Evolutionary conservation across 2,113 vertebrate species (phyloP), one percentile per base, ranked within the genome.

Genomic region (Cyanoramphus novaezelandiae): DNA sequence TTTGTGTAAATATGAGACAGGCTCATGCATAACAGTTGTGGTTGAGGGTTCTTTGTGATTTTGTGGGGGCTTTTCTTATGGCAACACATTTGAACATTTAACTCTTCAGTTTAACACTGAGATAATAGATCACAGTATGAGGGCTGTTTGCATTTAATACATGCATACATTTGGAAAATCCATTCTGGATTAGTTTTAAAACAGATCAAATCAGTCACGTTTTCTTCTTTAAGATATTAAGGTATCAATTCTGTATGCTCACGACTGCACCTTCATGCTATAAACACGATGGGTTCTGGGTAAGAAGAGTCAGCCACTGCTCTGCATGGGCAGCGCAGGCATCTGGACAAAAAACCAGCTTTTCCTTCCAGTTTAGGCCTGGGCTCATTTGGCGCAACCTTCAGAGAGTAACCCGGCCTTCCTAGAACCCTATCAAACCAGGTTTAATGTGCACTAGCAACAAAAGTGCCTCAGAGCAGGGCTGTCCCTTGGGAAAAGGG

Each of bases 181-280:
- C 11, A 7, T 35, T 46, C 65, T 33, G 31, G 24, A 17, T 93
- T 27, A 8, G 3, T 86, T 70, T 69, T 5, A 53, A 81, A 69
- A 2, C 21, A 47, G 52, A 28, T 41, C 41, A 23, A 43, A 12
- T 28, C 23, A 12, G 6, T 76, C 14, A 9, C 0, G 0, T 33
- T 80, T 76, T 44, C 21, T 46, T 55, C 41, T 52, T 44, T 25
- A 24, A 41, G 50, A 39, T 84, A 37, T 44, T 13, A 13, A 70
- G 28, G 19, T 53, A 6, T 13, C 5, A 13, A 1, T 64, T 43
- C 76, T 21, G 11, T 24, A 3, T 4, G 35, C 35, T 86, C 49
- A 47, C 43, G 44, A 31, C 33, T 64, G 43, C 64, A 37, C 31
- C 50, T 57, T 46, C 2, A 2, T 43, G 63, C 29, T 47, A 31